Evolutionary conservation across 1,140 invertebrate species (phyloP).

Genomic region (Teleogryllus occipitalis): DNA sequence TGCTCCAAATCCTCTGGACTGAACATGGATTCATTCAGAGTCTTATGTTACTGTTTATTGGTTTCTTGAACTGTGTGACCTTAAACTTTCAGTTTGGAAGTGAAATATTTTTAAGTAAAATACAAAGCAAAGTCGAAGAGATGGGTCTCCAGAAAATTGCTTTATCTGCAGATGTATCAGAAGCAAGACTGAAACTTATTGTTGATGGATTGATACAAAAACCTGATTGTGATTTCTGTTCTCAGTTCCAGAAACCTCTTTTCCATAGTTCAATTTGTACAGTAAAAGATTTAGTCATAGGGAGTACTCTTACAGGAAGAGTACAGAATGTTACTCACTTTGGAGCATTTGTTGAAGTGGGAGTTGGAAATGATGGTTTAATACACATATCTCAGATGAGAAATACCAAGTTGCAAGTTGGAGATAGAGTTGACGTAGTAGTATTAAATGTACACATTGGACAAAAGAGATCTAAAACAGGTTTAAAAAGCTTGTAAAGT

Average conservation of each 20-base stretch:
- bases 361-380: constrained; percentile 66
- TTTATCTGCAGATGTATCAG: constrained; percentile 39
- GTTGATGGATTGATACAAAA: constrained; percentile 52
- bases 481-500: background rate
- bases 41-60: constrained; percentile 51
- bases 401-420: constrained; percentile 13
- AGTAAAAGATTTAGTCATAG: constrained; percentile 49
- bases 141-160: constrained; percentile 32
- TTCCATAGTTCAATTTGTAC: constrained; percentile 54
- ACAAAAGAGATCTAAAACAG: background rate
- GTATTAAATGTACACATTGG: background rate
- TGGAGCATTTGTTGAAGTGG: constrained; percentile 84
- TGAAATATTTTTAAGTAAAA: background rate
- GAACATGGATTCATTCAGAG: constrained; percentile 85
- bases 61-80: constrained; percentile 20
- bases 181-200: constrained; percentile 52
- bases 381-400: constrained; percentile 40
- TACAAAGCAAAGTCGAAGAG: background rate
- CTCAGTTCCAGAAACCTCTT: constrained; percentile 51
- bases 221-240: constrained; percentile 57
- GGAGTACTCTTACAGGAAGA: constrained; percentile 50
- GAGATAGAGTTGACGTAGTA: constrained; percentile 18
- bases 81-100: constrained; percentile 26
- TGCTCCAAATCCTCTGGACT: constrained; percentile 64
- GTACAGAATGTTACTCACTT: constrained; percentile 81